These are phyloP conservation scores for Arizona elegans DNA, from an alignment of 2,113 vertebrate species.

Conservation along the genomic window DNA sequence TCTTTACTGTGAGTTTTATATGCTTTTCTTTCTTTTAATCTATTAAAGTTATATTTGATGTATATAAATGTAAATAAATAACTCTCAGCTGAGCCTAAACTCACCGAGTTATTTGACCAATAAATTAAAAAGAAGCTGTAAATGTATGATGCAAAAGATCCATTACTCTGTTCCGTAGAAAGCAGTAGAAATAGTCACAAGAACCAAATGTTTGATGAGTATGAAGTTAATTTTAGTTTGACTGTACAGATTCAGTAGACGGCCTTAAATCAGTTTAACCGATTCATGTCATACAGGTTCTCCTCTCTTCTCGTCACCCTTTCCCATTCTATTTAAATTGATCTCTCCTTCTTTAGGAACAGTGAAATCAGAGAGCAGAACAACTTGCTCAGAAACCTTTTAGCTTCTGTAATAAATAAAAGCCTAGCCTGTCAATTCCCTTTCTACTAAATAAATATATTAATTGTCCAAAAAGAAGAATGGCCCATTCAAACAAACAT, in stretches of 20 bases:
- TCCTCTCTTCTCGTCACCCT: neutral
- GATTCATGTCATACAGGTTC: neutral
- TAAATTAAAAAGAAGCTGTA: neutral
- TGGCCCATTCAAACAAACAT: conserved; percentile 33
- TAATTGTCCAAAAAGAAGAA: conserved; percentile 16
- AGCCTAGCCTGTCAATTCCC: neutral
- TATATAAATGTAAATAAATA: neutral
- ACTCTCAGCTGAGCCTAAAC: neutral
- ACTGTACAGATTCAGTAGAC: neutral
- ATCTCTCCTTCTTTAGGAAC: neutral
- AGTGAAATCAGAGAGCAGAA: conserved; percentile 9
- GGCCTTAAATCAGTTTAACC: neutral
- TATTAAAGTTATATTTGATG: neutral
- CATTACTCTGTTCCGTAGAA: neutral
- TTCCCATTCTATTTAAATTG: neutral
- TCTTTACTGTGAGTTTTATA: neutral
- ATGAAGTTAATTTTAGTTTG: neutral
- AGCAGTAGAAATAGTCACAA: neutral
- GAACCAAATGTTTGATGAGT: neutral
- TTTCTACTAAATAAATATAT: conserved; percentile 10
- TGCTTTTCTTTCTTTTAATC: neutral
- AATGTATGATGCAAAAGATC: neutral
- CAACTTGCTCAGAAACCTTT: conserved; percentile 26
- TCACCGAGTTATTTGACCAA: neutral
- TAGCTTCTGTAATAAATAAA: neutral